A percentile compares a stretch with the other conserved stretches of the same genome.
Conservation (phyloP, 2,113 vertebrate genomes). For the Casuarius casuarius region DNA sequence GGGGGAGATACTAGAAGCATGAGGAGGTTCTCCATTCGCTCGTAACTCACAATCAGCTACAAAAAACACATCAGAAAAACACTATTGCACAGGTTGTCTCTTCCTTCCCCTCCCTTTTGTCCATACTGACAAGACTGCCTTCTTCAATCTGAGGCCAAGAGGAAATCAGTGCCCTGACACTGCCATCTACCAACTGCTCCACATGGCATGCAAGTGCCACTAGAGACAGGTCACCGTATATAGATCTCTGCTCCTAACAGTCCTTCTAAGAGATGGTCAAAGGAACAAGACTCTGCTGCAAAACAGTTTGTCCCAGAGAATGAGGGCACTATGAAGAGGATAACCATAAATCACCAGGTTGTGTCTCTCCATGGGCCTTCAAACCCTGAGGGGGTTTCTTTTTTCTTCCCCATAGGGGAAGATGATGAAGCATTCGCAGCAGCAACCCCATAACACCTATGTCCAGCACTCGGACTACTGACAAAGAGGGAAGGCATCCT, state of each 20-base stretch:
- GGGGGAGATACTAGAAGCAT: neutral
- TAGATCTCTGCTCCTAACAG: neutral
- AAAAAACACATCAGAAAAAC: neutral
- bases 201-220: neutral
- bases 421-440: neutral
- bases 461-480: neutral
- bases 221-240: neutral
- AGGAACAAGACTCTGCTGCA: neutral
- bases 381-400: neutral
- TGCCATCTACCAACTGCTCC: neutral
- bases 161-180: accelerated
- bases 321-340: neutral
- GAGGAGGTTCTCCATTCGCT: neutral
- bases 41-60: neutral
- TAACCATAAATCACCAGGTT: neutral
- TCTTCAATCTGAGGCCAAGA: neutral
- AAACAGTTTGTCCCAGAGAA: neutral
- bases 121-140: neutral
- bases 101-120: neutral
- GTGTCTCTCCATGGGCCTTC: neutral
- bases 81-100: neutral
- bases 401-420: accelerated
- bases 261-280: neutral
- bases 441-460: neutral
- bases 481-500: accelerated